Evolutionary conservation across 2,797 vertebrate species (phyloP).

Genomic region (Astyanax mexicanus): DNA sequence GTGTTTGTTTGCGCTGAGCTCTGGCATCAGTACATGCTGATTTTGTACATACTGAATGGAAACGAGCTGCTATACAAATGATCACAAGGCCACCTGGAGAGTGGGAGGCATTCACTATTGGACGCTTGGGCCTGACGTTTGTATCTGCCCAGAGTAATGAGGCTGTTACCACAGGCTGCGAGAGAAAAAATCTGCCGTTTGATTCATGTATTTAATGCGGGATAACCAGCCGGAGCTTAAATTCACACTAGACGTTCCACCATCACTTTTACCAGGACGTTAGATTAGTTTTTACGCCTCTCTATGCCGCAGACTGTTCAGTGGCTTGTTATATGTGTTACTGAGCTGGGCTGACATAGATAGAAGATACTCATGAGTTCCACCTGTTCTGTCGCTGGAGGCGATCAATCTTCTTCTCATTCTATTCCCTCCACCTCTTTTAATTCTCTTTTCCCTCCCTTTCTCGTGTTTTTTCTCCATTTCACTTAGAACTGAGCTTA

Average conservation of each 20-base stretch:
- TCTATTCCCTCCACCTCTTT: background rate
- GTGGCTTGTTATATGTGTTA: constrained; percentile 55
- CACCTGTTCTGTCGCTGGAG: constrained; percentile 69
- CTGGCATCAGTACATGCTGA: background rate
- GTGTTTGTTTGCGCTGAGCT: constrained; percentile 69
- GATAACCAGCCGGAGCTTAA: background rate
- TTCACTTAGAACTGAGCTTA: background rate
- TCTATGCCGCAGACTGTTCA: constrained; percentile 29
- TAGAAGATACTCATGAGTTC: constrained; percentile 67
- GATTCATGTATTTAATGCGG: background rate
- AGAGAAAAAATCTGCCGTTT: background rate
- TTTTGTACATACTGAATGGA: background rate
- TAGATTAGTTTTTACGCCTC: background rate
- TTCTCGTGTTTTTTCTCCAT: background rate
- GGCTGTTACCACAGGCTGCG: background rate
- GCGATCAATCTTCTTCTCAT: constrained; percentile 63
- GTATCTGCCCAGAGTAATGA: background rate
- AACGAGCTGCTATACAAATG: background rate
- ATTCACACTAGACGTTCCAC: background rate
- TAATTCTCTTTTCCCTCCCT: constrained; percentile 36
- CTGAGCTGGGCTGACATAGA: constrained; percentile 64
- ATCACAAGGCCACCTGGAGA: background rate
- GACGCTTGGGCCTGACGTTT: background rate
- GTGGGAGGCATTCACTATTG: background rate
- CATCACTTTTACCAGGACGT: background rate